Conservation (phyloP, 2,888 invertebrate genomes). For the Tachina grossa region DNA sequence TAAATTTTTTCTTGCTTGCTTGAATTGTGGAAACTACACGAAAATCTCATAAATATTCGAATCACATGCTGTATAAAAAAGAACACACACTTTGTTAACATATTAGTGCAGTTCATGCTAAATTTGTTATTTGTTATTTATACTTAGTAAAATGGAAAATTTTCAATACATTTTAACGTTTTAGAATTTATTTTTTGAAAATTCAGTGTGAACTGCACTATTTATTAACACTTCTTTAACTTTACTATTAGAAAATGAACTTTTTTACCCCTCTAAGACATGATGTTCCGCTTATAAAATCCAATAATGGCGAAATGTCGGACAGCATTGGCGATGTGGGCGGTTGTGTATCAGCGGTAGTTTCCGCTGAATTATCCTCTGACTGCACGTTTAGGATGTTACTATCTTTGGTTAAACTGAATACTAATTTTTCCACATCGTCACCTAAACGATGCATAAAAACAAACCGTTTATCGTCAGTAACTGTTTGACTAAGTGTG, state of each 20-base stretch:
- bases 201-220: no score
- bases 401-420: slow-evolving; percentile 76
- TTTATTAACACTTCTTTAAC: background rate
- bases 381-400: slow-evolving; percentile 70
- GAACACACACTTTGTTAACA: no score
- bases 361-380: slow-evolving; percentile 62
- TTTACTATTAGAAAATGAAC: background rate
- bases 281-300: slow-evolving; percentile 92
- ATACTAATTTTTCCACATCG: slow-evolving; percentile 82
- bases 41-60: no score
- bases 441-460: slow-evolving; percentile 74
- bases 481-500: slow-evolving; percentile 77
- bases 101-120: no score
- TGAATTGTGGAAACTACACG: no score
- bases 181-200: no score
- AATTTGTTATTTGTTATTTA: no score
- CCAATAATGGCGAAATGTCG: slow-evolving; percentile 88
- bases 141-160: no score
- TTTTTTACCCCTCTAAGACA: slow-evolving; percentile 92
- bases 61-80: no score
- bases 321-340: slow-evolving; percentile 72
- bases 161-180: no score
- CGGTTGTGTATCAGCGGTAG: slow-evolving; percentile 55
- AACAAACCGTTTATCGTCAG: slow-evolving; percentile 73
- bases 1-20: no score